Base-by-base conservation (phyloP, 2,888 invertebrate species). In the Sthenelais limicola region DNA sequence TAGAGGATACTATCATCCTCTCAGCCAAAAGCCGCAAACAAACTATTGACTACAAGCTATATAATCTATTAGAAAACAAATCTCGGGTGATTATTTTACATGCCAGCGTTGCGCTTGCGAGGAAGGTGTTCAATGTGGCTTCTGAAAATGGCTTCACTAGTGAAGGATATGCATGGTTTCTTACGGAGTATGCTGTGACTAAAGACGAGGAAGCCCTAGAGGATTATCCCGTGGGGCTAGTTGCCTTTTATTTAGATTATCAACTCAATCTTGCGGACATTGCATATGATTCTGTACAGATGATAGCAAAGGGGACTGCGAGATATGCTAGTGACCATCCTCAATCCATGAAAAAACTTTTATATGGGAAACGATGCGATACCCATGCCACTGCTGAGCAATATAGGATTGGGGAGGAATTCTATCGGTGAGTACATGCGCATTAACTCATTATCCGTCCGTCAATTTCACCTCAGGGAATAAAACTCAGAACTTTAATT, bases 161-260 rank as follows among this genome's bases (percentile, higher is more conserved):
- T n/a, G 71, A 77, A 3, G 84, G 84, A 0, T 82, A 81, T 74
- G 84, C 83, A 7, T 85, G 85, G 85, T 80, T 85, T 30, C 70
- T 85, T 32, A 82, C 83, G 21, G 84, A 85, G 68, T 80, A 82
- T 56, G 84, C 80, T 35, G 82, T 83, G 72, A 80, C 56, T 4
- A 35, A 80, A 38, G 76, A 81, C 58, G 75, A 79, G 24, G 75
- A 79, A 30, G 66, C 79, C 15, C 67, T 85, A 28, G 72, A 74
- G 32, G 58, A 75, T 24, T 84, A 80, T 71, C 84, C 85, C 0
- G 72, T 80, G 43, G 85, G 86, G 1, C 70, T 78, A 21, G 66
- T 78, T 18, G 74, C 71, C 2, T 51, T 77, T 30, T 49, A 38
- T 21, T 28, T 77, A 28, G 74, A 74, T 28, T 38, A 58, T 38